Conservation (phyloP, 2,113 vertebrate genomes). For the Microcebus lehilahytsara region DNA sequence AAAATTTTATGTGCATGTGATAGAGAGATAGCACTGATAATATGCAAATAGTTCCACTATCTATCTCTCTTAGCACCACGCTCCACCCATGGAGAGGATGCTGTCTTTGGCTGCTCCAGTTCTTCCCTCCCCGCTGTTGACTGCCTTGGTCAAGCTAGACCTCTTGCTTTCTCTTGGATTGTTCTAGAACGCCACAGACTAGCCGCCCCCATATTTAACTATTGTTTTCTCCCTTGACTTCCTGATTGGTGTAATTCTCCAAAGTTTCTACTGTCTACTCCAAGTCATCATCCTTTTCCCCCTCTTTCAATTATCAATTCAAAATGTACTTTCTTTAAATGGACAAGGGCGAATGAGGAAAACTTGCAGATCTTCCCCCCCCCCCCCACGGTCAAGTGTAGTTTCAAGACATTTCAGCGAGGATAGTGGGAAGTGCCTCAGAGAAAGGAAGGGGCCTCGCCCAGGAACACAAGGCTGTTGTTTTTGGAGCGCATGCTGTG, state of each 20-base stretch:
- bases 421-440: background rate
- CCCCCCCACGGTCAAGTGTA: background rate
- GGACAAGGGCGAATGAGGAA: background rate
- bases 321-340: background rate
- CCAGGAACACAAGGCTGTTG: conserved; percentile 66
- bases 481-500: conserved; percentile 51
- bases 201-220: background rate
- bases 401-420: background rate
- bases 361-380: background rate
- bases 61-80: background rate
- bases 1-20: background rate
- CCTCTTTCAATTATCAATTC: background rate
- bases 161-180: background rate
- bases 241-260: background rate
- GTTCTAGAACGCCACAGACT: background rate
- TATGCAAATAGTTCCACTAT: no score
- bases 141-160: background rate
- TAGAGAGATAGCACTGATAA: background rate
- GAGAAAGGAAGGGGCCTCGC: conserved; percentile 19
- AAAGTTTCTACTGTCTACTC: background rate
- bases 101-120: background rate
- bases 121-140: background rate
- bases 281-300: background rate
- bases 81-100: background rate
- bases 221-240: background rate